These are phyloP conservation scores for Microctenopoma steveboyesi DNA, from an alignment of 2,797 vertebrate genomes.

Conservation along the genomic window DNA sequence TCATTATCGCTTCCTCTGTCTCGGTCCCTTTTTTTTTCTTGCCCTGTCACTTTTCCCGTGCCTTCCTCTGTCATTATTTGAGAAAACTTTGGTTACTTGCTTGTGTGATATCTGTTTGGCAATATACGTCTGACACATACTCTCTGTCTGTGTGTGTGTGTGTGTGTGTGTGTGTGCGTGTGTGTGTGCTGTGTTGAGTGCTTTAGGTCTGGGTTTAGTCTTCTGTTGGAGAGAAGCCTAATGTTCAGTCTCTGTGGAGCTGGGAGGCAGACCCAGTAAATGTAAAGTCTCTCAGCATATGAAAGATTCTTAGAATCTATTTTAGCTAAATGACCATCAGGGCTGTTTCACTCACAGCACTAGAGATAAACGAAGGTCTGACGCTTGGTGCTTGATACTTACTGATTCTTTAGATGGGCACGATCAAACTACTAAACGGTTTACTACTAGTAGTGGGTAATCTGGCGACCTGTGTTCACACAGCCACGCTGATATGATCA, in stretches of 20 bases:
- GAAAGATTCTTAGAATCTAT: constrained; percentile 22
- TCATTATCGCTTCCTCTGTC: constrained; percentile 60
- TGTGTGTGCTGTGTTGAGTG: constrained; percentile 29
- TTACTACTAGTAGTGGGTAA: background rate
- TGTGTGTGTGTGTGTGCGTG: constrained; percentile 5
- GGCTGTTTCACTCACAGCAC: constrained; percentile 25
- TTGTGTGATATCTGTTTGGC: constrained; percentile 26
- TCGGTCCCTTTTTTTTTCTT: constrained; percentile 43
- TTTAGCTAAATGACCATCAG: constrained; percentile 45
- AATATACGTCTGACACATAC: background rate
- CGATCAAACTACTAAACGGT: background rate
- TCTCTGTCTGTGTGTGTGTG: constrained; percentile 2
- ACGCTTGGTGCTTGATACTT: constrained; percentile 5
- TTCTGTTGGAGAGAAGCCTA: constrained; percentile 27
- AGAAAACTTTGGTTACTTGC: constrained; percentile 53
- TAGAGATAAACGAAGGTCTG: constrained; percentile 12
- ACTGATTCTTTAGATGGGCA: constrained; percentile 8
- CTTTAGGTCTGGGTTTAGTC: constrained; percentile 35
- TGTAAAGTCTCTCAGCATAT: constrained; percentile 19
- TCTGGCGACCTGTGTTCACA: too few species aligned
- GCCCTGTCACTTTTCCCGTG: constrained; percentile 62
- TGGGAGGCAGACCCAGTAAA: constrained; percentile 21
- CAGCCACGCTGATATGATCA: too few species aligned
- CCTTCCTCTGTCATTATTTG: constrained; percentile 75
- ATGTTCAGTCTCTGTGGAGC: constrained; percentile 11